These are phyloP conservation scores for Micromesistius poutassou DNA, from an alignment of 2,797 vertebrate genomes.

Conservation along the genomic window DNA sequence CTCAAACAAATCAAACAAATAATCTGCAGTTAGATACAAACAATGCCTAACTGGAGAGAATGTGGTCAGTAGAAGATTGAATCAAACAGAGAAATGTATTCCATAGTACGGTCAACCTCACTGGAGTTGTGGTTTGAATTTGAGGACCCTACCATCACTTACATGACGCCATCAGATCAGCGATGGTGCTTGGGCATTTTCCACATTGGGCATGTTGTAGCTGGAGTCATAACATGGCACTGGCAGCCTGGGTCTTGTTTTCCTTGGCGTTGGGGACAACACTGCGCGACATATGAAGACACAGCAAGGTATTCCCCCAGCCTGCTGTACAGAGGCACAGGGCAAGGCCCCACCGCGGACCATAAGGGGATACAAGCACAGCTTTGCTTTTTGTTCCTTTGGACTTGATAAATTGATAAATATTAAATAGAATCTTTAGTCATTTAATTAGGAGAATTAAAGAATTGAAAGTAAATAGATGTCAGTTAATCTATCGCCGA, in stretches of 20 bases:
- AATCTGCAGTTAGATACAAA: not conserved
- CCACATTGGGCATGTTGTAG: not conserved
- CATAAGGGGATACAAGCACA: not conserved
- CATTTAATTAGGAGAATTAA: not conserved
- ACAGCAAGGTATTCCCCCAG: too few species aligned
- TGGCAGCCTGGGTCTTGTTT: not conserved
- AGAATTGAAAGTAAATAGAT: too few species aligned
- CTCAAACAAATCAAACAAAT: too few species aligned
- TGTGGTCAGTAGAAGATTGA: not conserved
- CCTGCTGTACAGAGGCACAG: not conserved
- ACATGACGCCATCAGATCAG: not conserved
- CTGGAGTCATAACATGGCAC: not conserved
- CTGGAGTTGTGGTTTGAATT: not conserved
- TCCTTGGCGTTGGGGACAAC: not conserved
- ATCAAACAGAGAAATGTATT: not conserved
- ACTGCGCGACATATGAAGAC: not conserved
- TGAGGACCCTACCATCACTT: not conserved
- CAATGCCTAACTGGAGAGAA: not conserved
- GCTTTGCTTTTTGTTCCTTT: not conserved
- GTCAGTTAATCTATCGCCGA: too few species aligned
- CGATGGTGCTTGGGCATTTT: not conserved
- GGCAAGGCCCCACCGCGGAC: not conserved
- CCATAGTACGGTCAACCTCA: not conserved
- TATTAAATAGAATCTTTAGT: not conserved
- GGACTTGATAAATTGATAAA: too few species aligned